Conservation (phyloP, 1,140 invertebrate genomes). For the Bombus waltoni region DNA sequence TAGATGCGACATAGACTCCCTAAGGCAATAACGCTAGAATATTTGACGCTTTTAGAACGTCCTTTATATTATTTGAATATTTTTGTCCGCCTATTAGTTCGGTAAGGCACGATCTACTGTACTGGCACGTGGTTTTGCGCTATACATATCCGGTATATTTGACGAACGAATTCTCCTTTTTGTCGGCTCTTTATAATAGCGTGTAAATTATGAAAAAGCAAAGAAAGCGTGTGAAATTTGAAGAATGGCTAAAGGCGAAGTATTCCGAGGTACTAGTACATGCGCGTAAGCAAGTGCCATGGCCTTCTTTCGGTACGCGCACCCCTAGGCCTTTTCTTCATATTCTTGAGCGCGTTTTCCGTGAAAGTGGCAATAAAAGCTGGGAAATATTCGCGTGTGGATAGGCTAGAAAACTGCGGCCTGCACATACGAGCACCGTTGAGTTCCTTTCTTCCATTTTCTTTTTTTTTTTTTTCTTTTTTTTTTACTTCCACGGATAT, state of each 20-base stretch:
- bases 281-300: too few species aligned
- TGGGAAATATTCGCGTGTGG: constrained; percentile 4
- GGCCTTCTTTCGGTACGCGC: not conserved
- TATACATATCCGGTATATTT: not conserved
- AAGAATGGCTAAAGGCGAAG: not conserved
- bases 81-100: too few species aligned
- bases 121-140: too few species aligned
- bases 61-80: too few species aligned
- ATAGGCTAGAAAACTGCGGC: not conserved
- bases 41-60: too few species aligned
- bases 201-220: not conserved
- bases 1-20: too few species aligned
- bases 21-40: too few species aligned
- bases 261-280: not conserved
- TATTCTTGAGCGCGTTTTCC: constrained; percentile 16
- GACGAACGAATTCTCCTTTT: not conserved
- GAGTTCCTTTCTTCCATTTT: not conserved
- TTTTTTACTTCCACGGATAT: not conserved
- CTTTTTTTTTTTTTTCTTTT: not conserved
- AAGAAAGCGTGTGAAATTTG: not conserved
- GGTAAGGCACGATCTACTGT: too few species aligned
- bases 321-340: not conserved
- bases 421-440: constrained; percentile 30
- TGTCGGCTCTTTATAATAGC: not conserved
- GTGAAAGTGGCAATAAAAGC: constrained; percentile 47